Base-by-base conservation (phyloP, 2,113 vertebrate species). In the Micronisus gabar region DNA sequence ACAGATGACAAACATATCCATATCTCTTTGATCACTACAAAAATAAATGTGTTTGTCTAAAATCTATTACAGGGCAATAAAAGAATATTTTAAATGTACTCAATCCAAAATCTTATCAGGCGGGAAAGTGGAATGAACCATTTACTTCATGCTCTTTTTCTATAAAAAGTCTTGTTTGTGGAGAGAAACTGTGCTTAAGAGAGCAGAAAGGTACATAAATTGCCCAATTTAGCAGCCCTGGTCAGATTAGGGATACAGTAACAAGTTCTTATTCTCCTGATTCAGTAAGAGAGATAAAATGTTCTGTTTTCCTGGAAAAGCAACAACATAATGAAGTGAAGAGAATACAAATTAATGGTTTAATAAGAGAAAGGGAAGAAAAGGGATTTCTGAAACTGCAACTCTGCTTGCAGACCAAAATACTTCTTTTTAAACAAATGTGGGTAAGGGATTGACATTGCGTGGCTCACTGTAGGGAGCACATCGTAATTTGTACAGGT, bases 1-100 rank as follows among this genome's bases (percentile, higher is more conserved):
- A 95, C 83, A 96, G 90, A 95, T 81, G 65, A 96, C 76, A 93
- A 92, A 95, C 2, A 2, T 55, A 93, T 72, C 74, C 72, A 17
- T 92, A 92, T 95, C 86, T 96, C 88, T 94, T 82, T 81, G 83
- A 97, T 97, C 96, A 61, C 56, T 79, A 84, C 38, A 85, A 92
- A 93, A 97, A 97, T 43, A 92, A 91, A 75, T 3, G 22, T 43
- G 52, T 92, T 96, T 86, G 86, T 93, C 88, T 92, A 87, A 95
- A 95, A 82, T 75, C 43, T 94, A 82, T 59, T 90, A 91, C 21
- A 68, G n/a, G 68, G 53, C 45, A 97, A 96, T 95, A 97, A 94
- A 97, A 95, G 8, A 85, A 45, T 95, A 70, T 95, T 95, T 96
- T 53, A 86, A 79, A 89, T 89, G 48, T 61, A 70, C 65, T 91